Evolutionary conservation across 2,797 vertebrate genomes (phyloP).

Genomic region (Denticeps clupeoides): DNA sequence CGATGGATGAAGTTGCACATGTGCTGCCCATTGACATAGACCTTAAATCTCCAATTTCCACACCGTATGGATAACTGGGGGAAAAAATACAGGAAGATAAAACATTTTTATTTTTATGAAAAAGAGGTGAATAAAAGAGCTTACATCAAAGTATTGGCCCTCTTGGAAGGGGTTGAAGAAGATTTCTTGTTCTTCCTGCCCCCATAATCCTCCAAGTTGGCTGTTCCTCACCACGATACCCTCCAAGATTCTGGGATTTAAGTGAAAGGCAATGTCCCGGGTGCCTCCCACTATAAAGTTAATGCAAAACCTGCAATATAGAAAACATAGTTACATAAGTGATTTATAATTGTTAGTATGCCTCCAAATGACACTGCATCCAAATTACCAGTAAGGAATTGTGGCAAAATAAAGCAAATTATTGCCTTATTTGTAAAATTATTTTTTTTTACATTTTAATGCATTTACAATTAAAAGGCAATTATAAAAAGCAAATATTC

Average conservation of each 20-base stretch:
- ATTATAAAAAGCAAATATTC: background rate
- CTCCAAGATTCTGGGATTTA: conserved; percentile 55
- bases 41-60: conserved; percentile 61
- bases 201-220: conserved; percentile 56
- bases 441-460: too few relatives aligned
- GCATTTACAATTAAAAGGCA: too few relatives aligned
- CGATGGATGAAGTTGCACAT: conserved; percentile 65
- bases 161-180: conserved; percentile 56
- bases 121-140: conserved; percentile 18
- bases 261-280: conserved; percentile 57
- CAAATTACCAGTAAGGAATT: background rate
- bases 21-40: conserved; percentile 66
- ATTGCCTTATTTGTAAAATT: too few relatives aligned
- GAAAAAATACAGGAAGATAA: background rate
- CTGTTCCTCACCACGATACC: conserved; percentile 62
- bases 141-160: conserved; percentile 75
- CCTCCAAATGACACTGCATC: background rate
- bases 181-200: conserved; percentile 57
- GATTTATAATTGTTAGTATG: too few relatives aligned
- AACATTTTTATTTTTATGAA: background rate
- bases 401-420: too few relatives aligned
- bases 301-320: conserved; percentile 50
- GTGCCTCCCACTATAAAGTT: conserved; percentile 55
- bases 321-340: background rate
- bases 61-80: conserved; percentile 70